These are phyloP conservation scores for Hippocampus kuda DNA, from an alignment of 2,797 vertebrate species.

Conservation along the genomic window DNA sequence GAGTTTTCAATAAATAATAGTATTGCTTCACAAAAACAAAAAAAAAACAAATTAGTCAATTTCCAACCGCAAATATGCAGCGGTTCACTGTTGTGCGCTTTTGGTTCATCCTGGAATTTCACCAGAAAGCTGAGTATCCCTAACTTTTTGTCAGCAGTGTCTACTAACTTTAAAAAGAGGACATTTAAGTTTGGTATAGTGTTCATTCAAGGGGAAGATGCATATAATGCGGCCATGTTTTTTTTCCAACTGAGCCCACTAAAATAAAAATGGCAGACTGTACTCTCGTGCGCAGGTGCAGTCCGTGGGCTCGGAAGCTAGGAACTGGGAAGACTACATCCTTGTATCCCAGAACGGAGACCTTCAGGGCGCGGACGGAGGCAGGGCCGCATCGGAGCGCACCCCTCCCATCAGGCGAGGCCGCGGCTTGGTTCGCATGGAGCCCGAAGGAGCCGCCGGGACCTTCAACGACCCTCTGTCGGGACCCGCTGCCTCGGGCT, in stretches of 20 bases:
- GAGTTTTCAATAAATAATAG: too few species aligned
- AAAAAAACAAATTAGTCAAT: too few species aligned
- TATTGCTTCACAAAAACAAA: too few species aligned
- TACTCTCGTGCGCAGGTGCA: constrained; percentile 26
- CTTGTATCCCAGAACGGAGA: constrained; percentile 81
- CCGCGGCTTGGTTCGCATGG: constrained; percentile 47
- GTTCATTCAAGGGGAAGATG: too few species aligned
- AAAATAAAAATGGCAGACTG: constrained; percentile 3
- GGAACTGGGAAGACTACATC: constrained; percentile 84
- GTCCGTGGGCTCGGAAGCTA: constrained; percentile 54
- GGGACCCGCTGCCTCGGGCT: constrained; percentile 68
- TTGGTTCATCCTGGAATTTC: too few species aligned
- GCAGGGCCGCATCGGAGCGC: constrained; percentile 23
- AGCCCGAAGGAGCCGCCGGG: constrained; percentile 52
- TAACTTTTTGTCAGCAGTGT: too few species aligned
- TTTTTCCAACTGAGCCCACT: neutral
- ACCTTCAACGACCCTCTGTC: constrained; percentile 83
- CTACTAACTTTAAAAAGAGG: too few species aligned
- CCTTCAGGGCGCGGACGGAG: constrained; percentile 33
- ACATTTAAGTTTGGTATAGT: too few species aligned
- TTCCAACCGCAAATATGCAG: too few species aligned
- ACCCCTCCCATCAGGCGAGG: constrained; percentile 41
- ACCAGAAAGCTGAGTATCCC: too few species aligned
- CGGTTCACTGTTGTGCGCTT: too few species aligned
- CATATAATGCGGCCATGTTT: too few species aligned